Base-by-base conservation (phyloP, 2,113 vertebrate species). In the Tursiops truncatus region DNA sequence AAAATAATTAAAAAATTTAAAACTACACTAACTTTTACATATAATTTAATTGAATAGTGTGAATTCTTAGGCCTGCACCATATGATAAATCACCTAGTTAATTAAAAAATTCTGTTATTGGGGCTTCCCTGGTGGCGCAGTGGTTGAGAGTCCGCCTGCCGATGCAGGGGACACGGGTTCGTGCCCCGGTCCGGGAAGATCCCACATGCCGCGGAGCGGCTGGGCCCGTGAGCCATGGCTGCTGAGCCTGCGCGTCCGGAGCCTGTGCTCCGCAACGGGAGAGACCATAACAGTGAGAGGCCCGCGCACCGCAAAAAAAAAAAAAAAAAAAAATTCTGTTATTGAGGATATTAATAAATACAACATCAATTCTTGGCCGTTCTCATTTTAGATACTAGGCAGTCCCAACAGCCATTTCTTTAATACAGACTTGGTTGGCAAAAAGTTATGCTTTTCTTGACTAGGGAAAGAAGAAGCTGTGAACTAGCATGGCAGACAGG, bases 11-110 rank as follows among this genome's bases (percentile, higher is more conserved):
- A 70, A 68, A 94, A 70, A 60, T 79, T 94, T 79, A 68, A 85
- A 93, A 79, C 36, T 47, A 53, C 83, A 79, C 70, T 88, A 47
- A 47, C 9, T 95, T 89, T 80, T 91, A 84, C 4, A 44, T 81
- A 41, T 82, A 62, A 95, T 93, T 95, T 91, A 91, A 68, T 47
- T 73, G 73, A 95, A 68, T 68, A 89, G 20, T 26, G 17, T 92
- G 50, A 90, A 33, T 92, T 82, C 47, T 91, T 89, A 68, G 63
- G n/a, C 23, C 11, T 56, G 74, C 36, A 68, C 11, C 63, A 47
- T 73, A 44, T 44, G 63, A 94, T 65, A 74, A 92, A 87, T 82
- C 38, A 11, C n/a, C 25, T 95, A 81, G 21, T 81, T 82, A 81
- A 93, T 70, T 38, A n/a, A 89, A 67, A 94, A 92, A 81, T 91